These are phyloP conservation scores for Lipophrys pholis DNA, from an alignment of 2,113 vertebrate genomes.

Conservation along the genomic window DNA sequence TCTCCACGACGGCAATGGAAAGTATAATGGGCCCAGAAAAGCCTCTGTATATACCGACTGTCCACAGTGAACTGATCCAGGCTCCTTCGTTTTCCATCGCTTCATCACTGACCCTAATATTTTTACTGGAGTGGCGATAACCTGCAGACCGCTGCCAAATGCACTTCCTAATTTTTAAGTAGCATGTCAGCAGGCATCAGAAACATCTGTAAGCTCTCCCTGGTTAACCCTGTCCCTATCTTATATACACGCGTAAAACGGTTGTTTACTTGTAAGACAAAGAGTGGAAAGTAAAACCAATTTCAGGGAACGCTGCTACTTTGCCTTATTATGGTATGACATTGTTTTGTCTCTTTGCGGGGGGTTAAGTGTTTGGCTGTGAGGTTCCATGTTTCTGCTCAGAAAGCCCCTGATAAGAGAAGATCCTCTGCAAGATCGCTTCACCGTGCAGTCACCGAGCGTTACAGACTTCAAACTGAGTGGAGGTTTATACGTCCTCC, in stretches of 20 bases:
- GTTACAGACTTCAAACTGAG: not conserved
- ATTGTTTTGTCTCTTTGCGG: conserved; percentile 10
- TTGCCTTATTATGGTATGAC: conserved; percentile 51
- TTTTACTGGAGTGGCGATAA: conserved; percentile 5
- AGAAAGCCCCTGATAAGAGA: not conserved
- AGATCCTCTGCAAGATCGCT: not conserved
- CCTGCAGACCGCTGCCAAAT: not conserved
- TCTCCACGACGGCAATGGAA: conserved; percentile 36
- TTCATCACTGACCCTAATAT: conserved; percentile 3
- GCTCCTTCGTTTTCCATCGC: conserved; percentile 15
- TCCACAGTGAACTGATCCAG: conserved; percentile 7
- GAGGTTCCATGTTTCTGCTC: not conserved
- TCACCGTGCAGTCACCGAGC: not conserved
- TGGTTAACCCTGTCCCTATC: not conserved
- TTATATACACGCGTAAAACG: conserved; percentile 5
- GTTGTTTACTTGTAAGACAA: conserved; percentile 36
- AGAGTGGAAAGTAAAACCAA: conserved; percentile 62
- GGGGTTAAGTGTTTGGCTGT: not conserved
- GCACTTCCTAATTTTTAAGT: not conserved
- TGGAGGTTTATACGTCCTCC: not conserved
- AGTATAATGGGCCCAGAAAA: conserved; percentile 34
- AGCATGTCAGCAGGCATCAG: not conserved
- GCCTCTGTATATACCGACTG: conserved; percentile 44
- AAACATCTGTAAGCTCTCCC: conserved; percentile 9
- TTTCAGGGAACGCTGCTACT: conserved; percentile 54